phyloP scores from a whole-genome alignment of 1,140 invertebrate genomes.

The Panagrolaimus sp. region DNA sequence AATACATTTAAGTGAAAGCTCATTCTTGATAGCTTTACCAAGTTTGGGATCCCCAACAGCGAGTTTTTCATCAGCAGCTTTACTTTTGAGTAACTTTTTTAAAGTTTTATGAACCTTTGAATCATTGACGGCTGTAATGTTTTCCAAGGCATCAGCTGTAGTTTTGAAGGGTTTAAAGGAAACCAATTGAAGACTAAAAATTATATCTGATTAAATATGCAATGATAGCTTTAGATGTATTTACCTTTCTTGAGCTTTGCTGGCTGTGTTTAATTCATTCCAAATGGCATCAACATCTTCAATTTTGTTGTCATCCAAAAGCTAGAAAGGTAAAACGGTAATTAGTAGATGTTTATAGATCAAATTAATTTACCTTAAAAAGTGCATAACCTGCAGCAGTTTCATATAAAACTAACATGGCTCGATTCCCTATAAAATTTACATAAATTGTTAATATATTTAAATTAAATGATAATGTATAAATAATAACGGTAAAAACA shows the following conservation, averaged over 20 bases:
- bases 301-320: slow-evolving; percentile 85
- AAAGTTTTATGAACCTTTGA: slow-evolving; percentile 88
- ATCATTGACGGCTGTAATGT: slow-evolving; percentile 84
- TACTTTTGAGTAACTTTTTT: slow-evolving; percentile 83
- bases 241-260: slow-evolving; percentile 82
- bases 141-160: slow-evolving; percentile 61
- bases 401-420: slow-evolving; percentile 92
- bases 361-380: slow-evolving; percentile 70
- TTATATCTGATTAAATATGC: background rate
- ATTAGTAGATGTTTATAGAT: slow-evolving; percentile 27
- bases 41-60: slow-evolving; percentile 90
- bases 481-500: too few species aligned
- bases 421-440: slow-evolving; percentile 4
- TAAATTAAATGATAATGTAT: too few species aligned
- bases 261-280: slow-evolving; percentile 78
- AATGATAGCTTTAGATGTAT: slow-evolving; percentile 42
- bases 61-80: slow-evolving; percentile 77
- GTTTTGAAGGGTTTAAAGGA: slow-evolving; percentile 58
- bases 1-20: slow-evolving; percentile 71
- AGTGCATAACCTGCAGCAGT: slow-evolving; percentile 90
- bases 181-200: slow-evolving; percentile 52
- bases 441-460: too few species aligned
- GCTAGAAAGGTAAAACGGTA: slow-evolving; percentile 64
- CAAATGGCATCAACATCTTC: slow-evolving; percentile 81
- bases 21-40: slow-evolving; percentile 78